These are phyloP conservation scores for Scaptomyza cyrtandrae DNA, from an alignment of 2,888 invertebrate genomes.

Conservation along the genomic window DNA sequence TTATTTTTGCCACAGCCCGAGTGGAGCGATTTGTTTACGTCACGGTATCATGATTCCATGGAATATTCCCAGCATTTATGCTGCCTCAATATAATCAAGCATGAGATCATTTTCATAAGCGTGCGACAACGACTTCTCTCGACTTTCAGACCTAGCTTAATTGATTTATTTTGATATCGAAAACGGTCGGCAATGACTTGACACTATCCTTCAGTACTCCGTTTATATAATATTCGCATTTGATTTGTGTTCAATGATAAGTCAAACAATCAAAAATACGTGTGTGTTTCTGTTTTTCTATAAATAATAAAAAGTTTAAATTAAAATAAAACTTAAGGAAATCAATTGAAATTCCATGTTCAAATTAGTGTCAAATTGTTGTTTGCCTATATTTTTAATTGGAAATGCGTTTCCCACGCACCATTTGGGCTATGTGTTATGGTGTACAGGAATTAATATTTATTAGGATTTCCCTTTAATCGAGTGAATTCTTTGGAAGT, in stretches of 20 bases:
- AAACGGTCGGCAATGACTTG: conserved; percentile 20
- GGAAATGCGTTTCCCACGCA: too few relatives aligned
- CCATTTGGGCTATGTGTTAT: too few relatives aligned
- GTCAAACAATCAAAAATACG: background rate
- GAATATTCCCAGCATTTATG: conserved; percentile 70
- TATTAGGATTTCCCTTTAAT: too few relatives aligned
- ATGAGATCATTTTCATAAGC: conserved; percentile 70
- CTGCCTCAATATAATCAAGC: conserved; percentile 46
- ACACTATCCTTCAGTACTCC: conserved; percentile 35
- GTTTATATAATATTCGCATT: conserved; percentile 28
- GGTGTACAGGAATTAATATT: too few relatives aligned
- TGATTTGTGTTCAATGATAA: background rate
- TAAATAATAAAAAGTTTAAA: too few relatives aligned
- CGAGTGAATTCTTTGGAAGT: too few relatives aligned
- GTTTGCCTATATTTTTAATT: too few relatives aligned
- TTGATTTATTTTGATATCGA: conserved; percentile 54
- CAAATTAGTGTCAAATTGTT: too few relatives aligned
- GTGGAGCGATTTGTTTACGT: conserved; percentile 56
- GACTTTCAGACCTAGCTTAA: conserved; percentile 22
- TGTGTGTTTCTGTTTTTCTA: background rate
- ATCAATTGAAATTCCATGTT: too few relatives aligned
- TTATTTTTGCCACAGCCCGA: conserved; percentile 32
- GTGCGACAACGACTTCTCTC: conserved; percentile 13
- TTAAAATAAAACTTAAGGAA: too few relatives aligned
- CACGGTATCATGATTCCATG: conserved; percentile 41